phyloP scores from a whole-genome alignment of 2,888 invertebrate genomes.

The Pachycephus smyrnensis region DNA sequence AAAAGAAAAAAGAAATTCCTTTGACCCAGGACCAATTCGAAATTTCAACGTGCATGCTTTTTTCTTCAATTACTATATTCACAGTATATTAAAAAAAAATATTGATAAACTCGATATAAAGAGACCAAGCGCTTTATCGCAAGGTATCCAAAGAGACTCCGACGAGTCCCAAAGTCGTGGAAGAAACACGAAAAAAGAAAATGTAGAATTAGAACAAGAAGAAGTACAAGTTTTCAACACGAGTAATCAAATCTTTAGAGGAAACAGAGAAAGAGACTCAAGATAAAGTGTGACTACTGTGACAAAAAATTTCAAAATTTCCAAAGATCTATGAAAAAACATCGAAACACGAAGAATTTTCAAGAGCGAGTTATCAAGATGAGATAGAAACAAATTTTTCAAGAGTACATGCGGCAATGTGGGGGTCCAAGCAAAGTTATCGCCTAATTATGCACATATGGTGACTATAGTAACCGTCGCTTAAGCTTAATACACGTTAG shows the following conservation, averaged over 20 bases:
- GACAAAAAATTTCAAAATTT: neutral
- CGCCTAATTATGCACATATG: slow-evolving; percentile 50
- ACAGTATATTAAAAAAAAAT: neutral
- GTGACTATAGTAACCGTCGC: slow-evolving; percentile 36
- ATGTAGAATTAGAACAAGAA: slow-evolving; percentile 27
- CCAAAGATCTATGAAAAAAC: slow-evolving; percentile 5
- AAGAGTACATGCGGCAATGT: slow-evolving; percentile 42
- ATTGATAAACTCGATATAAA: slow-evolving; percentile 6
- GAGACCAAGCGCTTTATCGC: neutral
- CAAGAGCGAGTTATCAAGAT: slow-evolving; percentile 17
- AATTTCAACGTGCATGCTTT: neutral
- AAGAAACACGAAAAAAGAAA: slow-evolving; percentile 29
- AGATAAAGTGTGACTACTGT: neutral
- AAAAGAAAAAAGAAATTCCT: neutral
- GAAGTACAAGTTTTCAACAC: slow-evolving; percentile 19
- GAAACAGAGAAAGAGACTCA: slow-evolving; percentile 19
- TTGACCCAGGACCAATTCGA: neutral
- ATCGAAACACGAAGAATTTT: slow-evolving; percentile 27
- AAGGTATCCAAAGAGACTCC: neutral
- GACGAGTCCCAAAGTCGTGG: slow-evolving; percentile 16
- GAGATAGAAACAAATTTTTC: slow-evolving; percentile 14
- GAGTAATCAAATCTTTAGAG: neutral
- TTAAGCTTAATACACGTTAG: slow-evolving; percentile 28
- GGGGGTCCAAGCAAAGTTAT: slow-evolving; percentile 56
- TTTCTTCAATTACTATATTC: neutral